A percentile compares a stretch with the other conserved stretches of the same genome.
Evolutionary conservation across 2,888 invertebrate species (phyloP).

Genomic region (Zygogramma bicolorata): DNA sequence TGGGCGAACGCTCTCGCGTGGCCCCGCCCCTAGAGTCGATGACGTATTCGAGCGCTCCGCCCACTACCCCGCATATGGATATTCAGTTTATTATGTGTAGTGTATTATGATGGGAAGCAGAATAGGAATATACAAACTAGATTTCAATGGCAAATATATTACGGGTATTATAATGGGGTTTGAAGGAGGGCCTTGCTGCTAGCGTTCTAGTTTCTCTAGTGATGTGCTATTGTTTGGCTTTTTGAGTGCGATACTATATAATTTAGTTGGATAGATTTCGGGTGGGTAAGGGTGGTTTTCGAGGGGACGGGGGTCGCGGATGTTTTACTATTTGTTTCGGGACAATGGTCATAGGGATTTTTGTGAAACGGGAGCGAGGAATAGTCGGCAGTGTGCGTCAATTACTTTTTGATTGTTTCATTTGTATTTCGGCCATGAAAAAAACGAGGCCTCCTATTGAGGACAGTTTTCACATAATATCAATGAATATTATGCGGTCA

Average conservation of each 20-base stretch:
- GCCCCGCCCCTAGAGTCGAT: slow-evolving; percentile 35
- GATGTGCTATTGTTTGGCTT: slow-evolving; percentile 53
- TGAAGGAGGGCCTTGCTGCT: slow-evolving; percentile 53
- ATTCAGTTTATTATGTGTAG: slow-evolving; percentile 63
- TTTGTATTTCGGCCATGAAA: no score
- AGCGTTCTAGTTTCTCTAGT: slow-evolving; percentile 44
- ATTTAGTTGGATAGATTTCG: slow-evolving; percentile 48
- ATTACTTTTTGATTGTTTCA: not conserved
- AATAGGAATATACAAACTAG: slow-evolving; percentile 67
- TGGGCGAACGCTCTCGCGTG: slow-evolving; percentile 37
- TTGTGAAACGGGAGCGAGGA: not conserved
- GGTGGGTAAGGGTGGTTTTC: slow-evolving; percentile 32
- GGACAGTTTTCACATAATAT: not conserved
- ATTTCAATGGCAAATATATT: slow-evolving; percentile 65
- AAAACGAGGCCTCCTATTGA: not conserved
- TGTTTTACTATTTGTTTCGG: slow-evolving; percentile 32
- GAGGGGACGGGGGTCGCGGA: slow-evolving; percentile 29
- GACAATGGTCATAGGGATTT: slow-evolving; percentile 23
- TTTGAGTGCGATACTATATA: slow-evolving; percentile 57
- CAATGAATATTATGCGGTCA: not conserved
- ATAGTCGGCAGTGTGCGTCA: not conserved
- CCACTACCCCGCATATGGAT: slow-evolving; percentile 58
- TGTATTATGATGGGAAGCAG: slow-evolving; percentile 47
- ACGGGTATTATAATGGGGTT: slow-evolving; percentile 60
- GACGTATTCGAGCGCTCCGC: slow-evolving; percentile 49